These are phyloP conservation scores for Bucorvus abyssinicus DNA, from an alignment of 2,797 vertebrate genomes.

Conservation along the genomic window DNA sequence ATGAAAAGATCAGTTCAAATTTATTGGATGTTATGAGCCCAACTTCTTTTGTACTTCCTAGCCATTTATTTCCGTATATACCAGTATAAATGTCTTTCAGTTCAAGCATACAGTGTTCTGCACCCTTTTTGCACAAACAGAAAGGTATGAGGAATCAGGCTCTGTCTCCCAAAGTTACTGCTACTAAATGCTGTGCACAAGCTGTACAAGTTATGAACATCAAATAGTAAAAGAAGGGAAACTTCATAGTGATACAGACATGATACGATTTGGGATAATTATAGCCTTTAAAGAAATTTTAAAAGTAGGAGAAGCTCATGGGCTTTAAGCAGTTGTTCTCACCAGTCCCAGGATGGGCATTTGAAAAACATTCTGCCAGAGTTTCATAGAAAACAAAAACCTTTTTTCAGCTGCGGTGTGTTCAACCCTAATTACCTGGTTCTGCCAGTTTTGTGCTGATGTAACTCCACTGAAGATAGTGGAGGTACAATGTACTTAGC, in stretches of 20 bases:
- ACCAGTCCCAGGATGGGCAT: not conserved
- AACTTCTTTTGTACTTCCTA: slow-evolving; percentile 10
- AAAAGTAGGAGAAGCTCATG: not conserved
- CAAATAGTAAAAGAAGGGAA: not conserved
- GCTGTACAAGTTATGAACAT: not conserved
- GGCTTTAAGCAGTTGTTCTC: not conserved
- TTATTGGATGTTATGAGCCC: not conserved
- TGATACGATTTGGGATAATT: not conserved
- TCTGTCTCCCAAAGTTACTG: not conserved
- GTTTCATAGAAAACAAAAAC: not conserved
- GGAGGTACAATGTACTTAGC: not conserved
- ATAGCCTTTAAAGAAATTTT: not conserved
- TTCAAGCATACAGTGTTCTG: slow-evolving; percentile 7
- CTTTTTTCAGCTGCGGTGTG: not conserved
- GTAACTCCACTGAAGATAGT: not conserved
- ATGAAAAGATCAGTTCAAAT: not conserved
- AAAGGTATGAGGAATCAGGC: not conserved
- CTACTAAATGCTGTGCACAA: not conserved
- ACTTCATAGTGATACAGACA: not conserved
- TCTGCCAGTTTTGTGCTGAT: not conserved
- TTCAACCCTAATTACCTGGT: not conserved
- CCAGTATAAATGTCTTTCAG: not conserved
- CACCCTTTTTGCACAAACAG: not conserved
- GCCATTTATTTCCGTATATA: slow-evolving; percentile 2
- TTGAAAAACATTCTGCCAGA: not conserved